phyloP scores from a whole-genome alignment of 2,113 vertebrate species.

The Pseudorasbora parva region DNA sequence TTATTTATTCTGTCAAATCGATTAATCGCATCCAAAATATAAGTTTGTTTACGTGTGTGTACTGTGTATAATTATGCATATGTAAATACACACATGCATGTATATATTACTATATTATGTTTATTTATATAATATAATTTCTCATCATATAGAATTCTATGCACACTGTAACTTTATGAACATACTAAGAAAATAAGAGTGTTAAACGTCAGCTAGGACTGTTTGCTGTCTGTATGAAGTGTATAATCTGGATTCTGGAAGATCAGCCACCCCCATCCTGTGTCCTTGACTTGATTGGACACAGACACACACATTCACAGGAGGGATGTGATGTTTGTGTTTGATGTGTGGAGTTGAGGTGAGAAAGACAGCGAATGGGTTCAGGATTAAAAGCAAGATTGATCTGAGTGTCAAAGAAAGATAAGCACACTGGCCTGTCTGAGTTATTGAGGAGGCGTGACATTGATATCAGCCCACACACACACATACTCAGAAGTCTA shows the following conservation, averaged over 20 bases:
- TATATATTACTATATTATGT: too few species aligned
- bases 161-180: neutral
- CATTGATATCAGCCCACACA: conserved; percentile 54
- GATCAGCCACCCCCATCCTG: conserved; percentile 36
- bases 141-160: neutral
- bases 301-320: conserved; percentile 6
- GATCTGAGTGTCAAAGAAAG: conserved; percentile 64
- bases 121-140: too few species aligned
- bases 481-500: neutral
- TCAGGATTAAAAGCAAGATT: conserved; percentile 59
- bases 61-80: too few species aligned
- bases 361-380: conserved; percentile 49
- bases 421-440: conserved; percentile 59
- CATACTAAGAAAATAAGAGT: neutral
- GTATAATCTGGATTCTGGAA: conserved; percentile 37
- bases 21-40: too few species aligned
- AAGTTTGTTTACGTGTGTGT: too few species aligned
- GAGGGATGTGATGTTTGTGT: conserved; percentile 47
- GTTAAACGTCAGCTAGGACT: neutral
- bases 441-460: conserved; percentile 56
- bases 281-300: conserved; percentile 49
- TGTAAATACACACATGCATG: too few species aligned
- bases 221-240: conserved; percentile 35
- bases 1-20: too few species aligned
- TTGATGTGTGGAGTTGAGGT: conserved; percentile 49